A percentile compares a stretch with the other conserved stretches of the same genome.
These are phyloP conservation scores for Heteromormyrus szaboi DNA, from an alignment of 2,797 vertebrate species.

Conservation along the genomic window DNA sequence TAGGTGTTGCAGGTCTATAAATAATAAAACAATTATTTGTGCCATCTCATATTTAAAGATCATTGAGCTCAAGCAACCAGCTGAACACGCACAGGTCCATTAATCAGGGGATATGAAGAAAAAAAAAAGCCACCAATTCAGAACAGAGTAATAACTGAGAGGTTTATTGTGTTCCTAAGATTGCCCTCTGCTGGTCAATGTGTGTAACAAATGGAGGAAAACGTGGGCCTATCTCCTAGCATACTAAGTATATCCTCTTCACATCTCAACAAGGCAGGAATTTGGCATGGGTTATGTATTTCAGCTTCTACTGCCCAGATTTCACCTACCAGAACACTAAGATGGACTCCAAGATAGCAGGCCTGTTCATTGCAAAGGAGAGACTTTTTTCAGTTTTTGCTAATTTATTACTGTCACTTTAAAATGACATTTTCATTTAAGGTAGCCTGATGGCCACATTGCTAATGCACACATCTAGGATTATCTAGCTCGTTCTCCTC, in stretches of 20 bases:
- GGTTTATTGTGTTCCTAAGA: not conserved
- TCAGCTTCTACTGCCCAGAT: not conserved
- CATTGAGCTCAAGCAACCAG: not conserved
- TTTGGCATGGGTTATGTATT: slow-evolving; percentile 35
- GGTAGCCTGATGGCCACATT: not conserved
- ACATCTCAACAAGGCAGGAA: slow-evolving; percentile 49
- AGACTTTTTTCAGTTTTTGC: not conserved
- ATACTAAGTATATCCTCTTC: slow-evolving; percentile 49
- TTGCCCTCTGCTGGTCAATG: not conserved
- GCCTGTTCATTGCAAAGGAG: not conserved
- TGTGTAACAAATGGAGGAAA: slow-evolving; percentile 32
- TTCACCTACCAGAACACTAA: not conserved
- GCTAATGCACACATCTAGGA: not conserved
- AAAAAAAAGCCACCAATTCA: not conserved
- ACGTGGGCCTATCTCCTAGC: slow-evolving; percentile 50
- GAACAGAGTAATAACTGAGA: not conserved
- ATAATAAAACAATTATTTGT: slow-evolving; percentile 9
- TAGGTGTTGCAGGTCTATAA: slow-evolving; percentile 3
- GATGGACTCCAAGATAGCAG: not conserved
- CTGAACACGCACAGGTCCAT: not conserved
- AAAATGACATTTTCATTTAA: not conserved
- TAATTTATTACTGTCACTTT: not conserved
- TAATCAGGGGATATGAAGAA: not conserved
- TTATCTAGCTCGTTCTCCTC: not conserved
- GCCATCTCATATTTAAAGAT: not conserved